Conservation (phyloP, 1,140 invertebrate genomes). For the Scaptomyza hsui region DNA sequence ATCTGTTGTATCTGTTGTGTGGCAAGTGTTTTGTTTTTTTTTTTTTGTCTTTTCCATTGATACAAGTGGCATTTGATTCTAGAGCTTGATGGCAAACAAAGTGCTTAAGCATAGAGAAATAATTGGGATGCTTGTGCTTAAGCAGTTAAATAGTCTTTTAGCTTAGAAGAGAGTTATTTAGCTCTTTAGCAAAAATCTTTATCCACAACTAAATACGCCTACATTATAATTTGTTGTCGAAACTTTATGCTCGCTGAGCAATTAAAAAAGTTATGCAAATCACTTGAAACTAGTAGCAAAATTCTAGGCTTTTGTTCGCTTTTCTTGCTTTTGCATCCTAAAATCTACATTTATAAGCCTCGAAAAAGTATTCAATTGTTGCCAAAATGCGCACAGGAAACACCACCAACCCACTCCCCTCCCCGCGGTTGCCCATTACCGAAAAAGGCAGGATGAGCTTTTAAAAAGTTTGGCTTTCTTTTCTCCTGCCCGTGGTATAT, state of each 20-base stretch:
- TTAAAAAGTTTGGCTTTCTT: conserved; percentile 33
- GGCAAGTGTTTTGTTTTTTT: conserved; percentile 53
- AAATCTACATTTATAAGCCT: conserved; percentile 63
- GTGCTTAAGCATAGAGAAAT: neutral
- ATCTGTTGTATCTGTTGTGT: conserved; percentile 40
- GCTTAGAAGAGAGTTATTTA: neutral
- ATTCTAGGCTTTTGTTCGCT: conserved; percentile 41
- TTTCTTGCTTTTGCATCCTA: conserved; percentile 18
- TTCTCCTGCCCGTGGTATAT: neutral
- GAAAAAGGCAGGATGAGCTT: conserved; percentile 29
- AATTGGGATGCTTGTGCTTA: neutral
- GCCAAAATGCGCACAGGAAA: conserved; percentile 35
- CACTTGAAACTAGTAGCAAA: conserved; percentile 49
- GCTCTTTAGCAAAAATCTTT: too few relatives aligned
- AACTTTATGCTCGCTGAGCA: conserved; percentile 30
- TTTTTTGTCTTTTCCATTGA: conserved; percentile 15
- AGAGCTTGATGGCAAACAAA: neutral
- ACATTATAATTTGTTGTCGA: neutral
- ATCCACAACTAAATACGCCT: neutral
- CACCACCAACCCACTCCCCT: conserved; percentile 4
- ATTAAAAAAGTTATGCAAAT: conserved; percentile 63
- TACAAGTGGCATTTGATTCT: conserved; percentile 36
- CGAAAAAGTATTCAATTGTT: conserved; percentile 44
- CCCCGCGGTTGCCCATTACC: conserved; percentile 16
- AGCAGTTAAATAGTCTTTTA: neutral